phyloP scores from a whole-genome alignment of 2,113 vertebrate species.

The Campylorhamphus procurvoides region DNA sequence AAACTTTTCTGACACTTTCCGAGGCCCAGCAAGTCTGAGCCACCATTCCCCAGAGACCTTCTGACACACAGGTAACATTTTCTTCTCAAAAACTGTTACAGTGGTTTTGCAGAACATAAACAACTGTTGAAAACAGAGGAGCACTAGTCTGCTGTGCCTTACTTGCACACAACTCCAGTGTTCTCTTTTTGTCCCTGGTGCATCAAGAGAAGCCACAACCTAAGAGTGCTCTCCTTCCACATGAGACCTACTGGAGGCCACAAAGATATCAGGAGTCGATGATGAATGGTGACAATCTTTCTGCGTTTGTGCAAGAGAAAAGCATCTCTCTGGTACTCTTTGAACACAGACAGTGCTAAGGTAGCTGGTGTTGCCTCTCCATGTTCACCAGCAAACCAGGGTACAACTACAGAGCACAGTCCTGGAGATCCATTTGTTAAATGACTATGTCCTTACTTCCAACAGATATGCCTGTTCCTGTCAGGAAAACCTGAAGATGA shows the following conservation, averaged over 20 bases:
- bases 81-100: not conserved
- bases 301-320: not conserved
- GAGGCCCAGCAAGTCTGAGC: not conserved
- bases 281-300: not conserved
- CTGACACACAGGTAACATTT: not conserved
- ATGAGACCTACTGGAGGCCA: not conserved
- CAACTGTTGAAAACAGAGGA: not conserved
- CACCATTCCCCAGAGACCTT: not conserved
- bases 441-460: not conserved
- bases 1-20: not conserved
- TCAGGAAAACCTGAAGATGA: not conserved
- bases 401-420: not conserved
- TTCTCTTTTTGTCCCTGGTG: not conserved
- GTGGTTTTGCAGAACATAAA: not conserved
- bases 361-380: not conserved
- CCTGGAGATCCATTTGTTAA: not conserved
- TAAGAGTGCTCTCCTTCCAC: not conserved
- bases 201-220: not conserved
- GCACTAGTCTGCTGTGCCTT: not conserved
- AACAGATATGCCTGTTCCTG: not conserved
- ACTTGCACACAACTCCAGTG: not conserved
- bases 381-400: not conserved
- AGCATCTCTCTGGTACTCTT: not conserved
- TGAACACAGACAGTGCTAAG: not conserved
- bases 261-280: not conserved